Percentiles rank a stretch among this genome's conserved stretches.
phyloP scores from a whole-genome alignment of 2,888 invertebrate species.

The Chloroclysta siterata region DNA sequence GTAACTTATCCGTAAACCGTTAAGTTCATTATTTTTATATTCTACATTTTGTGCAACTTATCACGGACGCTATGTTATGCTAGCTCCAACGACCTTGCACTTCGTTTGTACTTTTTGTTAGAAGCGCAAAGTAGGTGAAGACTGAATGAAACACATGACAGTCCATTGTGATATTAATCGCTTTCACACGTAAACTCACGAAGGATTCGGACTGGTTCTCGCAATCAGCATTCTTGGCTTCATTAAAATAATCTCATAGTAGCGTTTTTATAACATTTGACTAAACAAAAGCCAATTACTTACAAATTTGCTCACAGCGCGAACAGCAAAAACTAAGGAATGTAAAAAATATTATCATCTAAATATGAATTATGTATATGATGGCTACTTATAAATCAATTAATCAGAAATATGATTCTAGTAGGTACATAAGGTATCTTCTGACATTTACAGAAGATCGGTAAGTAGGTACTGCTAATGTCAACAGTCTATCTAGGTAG shows the following conservation, averaged over 20 bases:
- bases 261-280: conserved; percentile 37
- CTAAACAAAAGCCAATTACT: conserved; percentile 41
- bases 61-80: conserved; percentile 16
- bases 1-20: conserved; percentile 38
- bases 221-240: conserved; percentile 45
- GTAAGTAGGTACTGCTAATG: conserved; percentile 1
- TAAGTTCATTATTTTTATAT: conserved; percentile 44
- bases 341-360: conserved; percentile 27
- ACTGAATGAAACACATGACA: conserved; percentile 40
- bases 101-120: conserved; percentile 46
- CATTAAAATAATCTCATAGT: conserved; percentile 42
- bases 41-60: conserved; percentile 29
- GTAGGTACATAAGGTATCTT: conserved; percentile 1
- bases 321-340: conserved; percentile 31
- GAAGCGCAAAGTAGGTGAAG: conserved; percentile 46
- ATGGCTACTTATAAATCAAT: conserved; percentile 30
- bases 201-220: conserved; percentile 47
- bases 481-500: not conserved
- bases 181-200: conserved; percentile 49
- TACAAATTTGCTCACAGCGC: conserved; percentile 36
- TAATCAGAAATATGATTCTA: conserved; percentile 23
- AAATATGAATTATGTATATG: conserved; percentile 26
- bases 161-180: conserved; percentile 47
- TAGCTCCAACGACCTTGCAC: conserved; percentile 47
- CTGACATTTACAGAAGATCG: conserved; percentile 17